phyloP scores from a whole-genome alignment of 23 tunicate species.

The Ciona savignyi region DNA sequence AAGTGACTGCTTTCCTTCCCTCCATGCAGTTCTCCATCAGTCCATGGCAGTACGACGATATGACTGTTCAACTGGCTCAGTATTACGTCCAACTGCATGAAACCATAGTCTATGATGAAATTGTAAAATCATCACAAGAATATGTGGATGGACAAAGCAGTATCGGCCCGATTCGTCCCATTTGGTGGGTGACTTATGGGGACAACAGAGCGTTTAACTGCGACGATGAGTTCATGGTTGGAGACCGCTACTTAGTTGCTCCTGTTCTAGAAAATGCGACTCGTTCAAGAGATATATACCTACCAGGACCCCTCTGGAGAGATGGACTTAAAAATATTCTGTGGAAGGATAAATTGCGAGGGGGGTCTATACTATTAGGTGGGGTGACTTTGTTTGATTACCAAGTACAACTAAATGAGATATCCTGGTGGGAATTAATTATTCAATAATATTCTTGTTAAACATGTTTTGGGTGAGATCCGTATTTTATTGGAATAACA shows the following conservation, averaged over 20 bases:
- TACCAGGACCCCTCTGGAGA: conserved; percentile 43
- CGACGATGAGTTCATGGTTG: conserved; percentile 58
- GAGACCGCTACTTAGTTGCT: conserved; percentile 65
- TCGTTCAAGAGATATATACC: conserved; percentile 32
- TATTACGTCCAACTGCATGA: conserved; percentile 36
- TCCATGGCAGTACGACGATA: conserved; percentile 81
- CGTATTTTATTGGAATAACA: too few species aligned
- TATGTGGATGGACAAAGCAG: conserved; percentile 32
- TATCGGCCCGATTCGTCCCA: conserved; percentile 28
- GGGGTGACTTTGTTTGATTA: conserved; percentile 32
- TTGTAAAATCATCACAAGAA: conserved; percentile 15
- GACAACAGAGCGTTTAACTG: conserved; percentile 27
- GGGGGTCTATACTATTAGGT: conserved; percentile 18
- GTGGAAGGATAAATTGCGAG: conserved; percentile 52
- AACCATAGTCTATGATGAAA: conserved; percentile 34
- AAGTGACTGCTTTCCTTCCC: conserved; percentile 61
- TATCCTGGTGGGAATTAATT: conserved; percentile 82
- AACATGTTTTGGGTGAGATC: too few species aligned
- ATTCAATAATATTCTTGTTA: too few species aligned
- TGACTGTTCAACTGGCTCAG: conserved; percentile 27
- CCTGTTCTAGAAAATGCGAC: conserved; percentile 40
- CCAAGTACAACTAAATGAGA: conserved; percentile 32
- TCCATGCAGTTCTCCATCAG: conserved; percentile 70
- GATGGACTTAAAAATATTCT: not conserved
- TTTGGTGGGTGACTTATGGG: conserved; percentile 32